Evolutionary conservation across 2,888 invertebrate species (phyloP).

Genomic region (Drosophila neoperkinsi): DNA sequence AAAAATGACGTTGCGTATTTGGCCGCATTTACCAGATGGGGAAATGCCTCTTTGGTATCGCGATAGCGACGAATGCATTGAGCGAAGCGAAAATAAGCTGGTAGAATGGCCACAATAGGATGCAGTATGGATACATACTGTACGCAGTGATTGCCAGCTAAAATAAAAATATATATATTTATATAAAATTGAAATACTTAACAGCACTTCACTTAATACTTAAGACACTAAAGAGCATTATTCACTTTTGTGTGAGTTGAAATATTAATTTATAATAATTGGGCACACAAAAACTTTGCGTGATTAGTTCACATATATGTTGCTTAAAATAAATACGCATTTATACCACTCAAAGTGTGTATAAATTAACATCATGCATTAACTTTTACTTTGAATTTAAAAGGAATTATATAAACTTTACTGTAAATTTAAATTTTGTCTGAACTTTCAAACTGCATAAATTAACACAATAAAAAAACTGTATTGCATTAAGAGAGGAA

Average conservation of each 20-base stretch:
- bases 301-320: neutral
- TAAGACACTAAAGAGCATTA: neutral
- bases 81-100: conserved; percentile 94
- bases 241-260: neutral
- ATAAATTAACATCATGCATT: conserved; percentile 15
- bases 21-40: conserved; percentile 94
- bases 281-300: neutral
- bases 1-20: conserved; percentile 96
- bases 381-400: neutral
- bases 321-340: neutral
- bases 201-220: neutral
- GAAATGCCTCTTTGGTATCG: conserved; percentile 91
- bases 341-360: neutral
- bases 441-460: conserved; percentile 7
- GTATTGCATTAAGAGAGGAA: neutral
- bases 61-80: conserved; percentile 93
- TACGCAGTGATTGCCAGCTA: conserved; percentile 86
- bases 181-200: neutral
- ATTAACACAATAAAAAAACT: conserved; percentile 5
- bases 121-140: conserved; percentile 86
- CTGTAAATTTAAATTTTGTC: neutral
- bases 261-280: neutral
- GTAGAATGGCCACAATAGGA: conserved; percentile 91
- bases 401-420: no score
- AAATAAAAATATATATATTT: conserved; percentile 16